A percentile compares a stretch with the other conserved stretches of the same genome.
Evolutionary conservation across 2,113 vertebrate species (phyloP).

Genomic region (Hippoglossus stenolepis): DNA sequence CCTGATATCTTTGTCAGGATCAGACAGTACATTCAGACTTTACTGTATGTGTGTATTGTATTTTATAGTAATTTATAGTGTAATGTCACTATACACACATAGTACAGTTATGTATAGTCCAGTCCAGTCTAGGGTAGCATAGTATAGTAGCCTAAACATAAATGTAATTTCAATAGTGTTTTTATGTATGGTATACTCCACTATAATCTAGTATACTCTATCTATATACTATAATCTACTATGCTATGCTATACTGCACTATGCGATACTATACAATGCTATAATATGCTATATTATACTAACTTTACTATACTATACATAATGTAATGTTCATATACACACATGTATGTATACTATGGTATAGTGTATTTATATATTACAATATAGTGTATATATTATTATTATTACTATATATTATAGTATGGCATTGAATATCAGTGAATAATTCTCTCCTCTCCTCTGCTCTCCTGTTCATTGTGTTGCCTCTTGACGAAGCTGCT

Average conservation of each 20-base stretch:
- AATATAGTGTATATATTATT: neutral
- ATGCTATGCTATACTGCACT: no score
- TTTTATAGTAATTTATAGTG: neutral
- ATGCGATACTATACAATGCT: neutral
- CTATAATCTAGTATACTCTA: no score
- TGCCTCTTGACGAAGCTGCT: slow-evolving; percentile 16
- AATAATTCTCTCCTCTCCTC: neutral
- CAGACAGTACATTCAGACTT: slow-evolving; percentile 32
- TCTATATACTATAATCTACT: no score
- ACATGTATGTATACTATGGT: neutral
- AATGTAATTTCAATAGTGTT: neutral
- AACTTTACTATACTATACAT: neutral
- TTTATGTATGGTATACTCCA: neutral
- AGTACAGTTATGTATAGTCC: neutral
- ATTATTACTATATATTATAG: neutral
- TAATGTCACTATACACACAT: neutral
- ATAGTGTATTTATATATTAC: neutral
- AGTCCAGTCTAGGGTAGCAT: neutral
- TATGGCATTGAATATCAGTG: neutral
- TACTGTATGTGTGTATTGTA: slow-evolving; percentile 14
- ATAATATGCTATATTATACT: neutral
- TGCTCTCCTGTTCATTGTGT: neutral
- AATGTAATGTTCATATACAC: neutral
- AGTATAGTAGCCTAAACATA: neutral
- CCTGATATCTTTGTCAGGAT: slow-evolving; percentile 50